Evolutionary conservation across 1,140 invertebrate genomes (phyloP), one percentile per base, ranked within the genome.

Genomic region (Anastrepha obliqua): DNA sequence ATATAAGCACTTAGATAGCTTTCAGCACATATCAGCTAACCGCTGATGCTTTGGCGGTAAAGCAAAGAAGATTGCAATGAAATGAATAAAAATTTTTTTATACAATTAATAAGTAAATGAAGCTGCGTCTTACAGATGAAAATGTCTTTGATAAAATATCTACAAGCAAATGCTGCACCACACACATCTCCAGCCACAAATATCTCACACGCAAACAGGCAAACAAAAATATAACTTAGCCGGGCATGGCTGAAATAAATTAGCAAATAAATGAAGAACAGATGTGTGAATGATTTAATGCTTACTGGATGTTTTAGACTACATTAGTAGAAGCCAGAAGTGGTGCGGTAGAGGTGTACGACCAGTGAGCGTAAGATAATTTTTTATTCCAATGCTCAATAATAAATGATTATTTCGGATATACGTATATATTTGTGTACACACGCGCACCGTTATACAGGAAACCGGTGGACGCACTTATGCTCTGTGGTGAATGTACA

Each of bases 231-330:
- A 74, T 17, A 47, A 44, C 29, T 67, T 39, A 3, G 29, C 29
- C 64, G 29, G 20, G 29, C 20, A 20, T 4, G 2, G 44, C 11
- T 74, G 13, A 47, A 74, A 44, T 74, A 44, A 74, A 44, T 74
- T 39, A 74, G 44, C 67, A 74, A 74, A 74, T 42, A 74, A 74
- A 74, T 74, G 42, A 74, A 74, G 15, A 74, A 74, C 67, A 74
- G 67, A 74, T 74, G 67, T 74, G 67, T 42, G 67, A 74, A 44
- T 44, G 17, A 42, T 44, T 74, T 29, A 44, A 47, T 74, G 67
- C 5, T 17, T 62, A 62, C 15, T 62, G 4, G 15, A n/a, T 62
- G 9, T 62, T 62, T 62, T 62, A 17, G 11, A 13, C 60, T 62
- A 17, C 60, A 15, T 11, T 62, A 5, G 60, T 62, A 13, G 4